Evolutionary conservation across 2,797 vertebrate species (phyloP).

Genomic region (Danio kyathit): DNA sequence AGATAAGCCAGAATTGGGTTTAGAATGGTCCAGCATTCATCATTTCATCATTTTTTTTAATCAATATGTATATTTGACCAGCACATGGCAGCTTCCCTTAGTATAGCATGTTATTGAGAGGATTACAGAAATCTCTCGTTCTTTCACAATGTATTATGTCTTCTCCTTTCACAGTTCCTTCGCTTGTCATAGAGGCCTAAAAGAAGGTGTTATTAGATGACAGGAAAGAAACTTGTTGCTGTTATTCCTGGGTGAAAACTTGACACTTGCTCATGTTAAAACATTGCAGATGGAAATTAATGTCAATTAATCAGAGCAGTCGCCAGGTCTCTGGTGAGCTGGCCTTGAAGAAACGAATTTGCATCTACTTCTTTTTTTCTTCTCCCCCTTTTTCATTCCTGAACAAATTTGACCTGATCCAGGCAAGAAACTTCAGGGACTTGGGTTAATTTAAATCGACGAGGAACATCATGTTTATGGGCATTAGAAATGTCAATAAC

Average conservation of each 20-base stretch:
- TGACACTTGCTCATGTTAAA: slow-evolving; percentile 36
- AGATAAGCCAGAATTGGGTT: no score
- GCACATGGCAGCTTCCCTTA: neutral
- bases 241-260: slow-evolving; percentile 28
- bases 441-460: slow-evolving; percentile 30
- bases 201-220: slow-evolving; percentile 44
- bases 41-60: no score
- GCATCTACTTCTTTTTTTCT: slow-evolving; percentile 13
- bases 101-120: neutral
- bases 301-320: slow-evolving; percentile 54
- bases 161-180: slow-evolving; percentile 17
- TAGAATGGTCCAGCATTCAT: no score
- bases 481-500: slow-evolving; percentile 59
- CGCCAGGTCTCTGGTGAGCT: slow-evolving; percentile 37
- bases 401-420: slow-evolving; percentile 44
- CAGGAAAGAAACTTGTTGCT: slow-evolving; percentile 41
- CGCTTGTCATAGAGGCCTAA: slow-evolving; percentile 39
- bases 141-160: slow-evolving; percentile 17
- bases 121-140: neutral
- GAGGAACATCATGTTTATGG: slow-evolving; percentile 45
- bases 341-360: slow-evolving; percentile 40
- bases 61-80: neutral
- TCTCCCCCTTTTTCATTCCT: slow-evolving; percentile 26
- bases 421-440: slow-evolving; percentile 18
- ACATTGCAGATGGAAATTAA: slow-evolving; percentile 17